Evolutionary conservation across 2,113 vertebrate species (phyloP).

Genomic region (cat (Felis catus)): F.catus_Fca126_mat1.0 CM031421.1:8248501-8249000

Average conservation of each 20-base stretch:
- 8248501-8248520: neutral
- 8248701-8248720: constrained; percentile 29
- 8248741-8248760: neutral
- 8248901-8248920: neutral
- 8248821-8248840: neutral
- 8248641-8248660: constrained; percentile 46
- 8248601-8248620: neutral
- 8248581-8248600: constrained; percentile 6
- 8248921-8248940: neutral
- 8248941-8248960: neutral
- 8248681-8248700: neutral
- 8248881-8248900: neutral
- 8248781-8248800: neutral
- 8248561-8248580: neutral
- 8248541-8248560: neutral
- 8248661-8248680: neutral
- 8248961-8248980: neutral
- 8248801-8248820: neutral
- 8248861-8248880: neutral
- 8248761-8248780: neutral
- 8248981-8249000: neutral
- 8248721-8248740: constrained; percentile 17
- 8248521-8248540: neutral
- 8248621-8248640: constrained; percentile 26
- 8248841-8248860: neutral